These are phyloP conservation scores for Epinotia ramella DNA, from an alignment of 2,888 invertebrate species.

Conservation along the genomic window DNA sequence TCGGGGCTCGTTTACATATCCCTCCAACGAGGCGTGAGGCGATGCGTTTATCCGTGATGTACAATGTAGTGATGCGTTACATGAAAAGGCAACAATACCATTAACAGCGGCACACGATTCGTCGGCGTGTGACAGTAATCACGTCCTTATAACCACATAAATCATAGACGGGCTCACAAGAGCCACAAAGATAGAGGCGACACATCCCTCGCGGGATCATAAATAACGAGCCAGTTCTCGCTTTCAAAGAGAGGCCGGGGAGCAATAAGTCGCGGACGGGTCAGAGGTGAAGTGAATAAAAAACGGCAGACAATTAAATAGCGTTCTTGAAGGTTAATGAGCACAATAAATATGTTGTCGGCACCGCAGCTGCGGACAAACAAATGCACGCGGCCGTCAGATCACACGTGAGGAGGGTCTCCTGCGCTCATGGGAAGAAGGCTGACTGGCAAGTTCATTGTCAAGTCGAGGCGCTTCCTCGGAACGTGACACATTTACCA, in stretches of 20 bases:
- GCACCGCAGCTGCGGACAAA: conserved; percentile 84
- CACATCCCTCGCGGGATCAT: conserved; percentile 78
- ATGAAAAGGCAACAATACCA: conserved; percentile 43
- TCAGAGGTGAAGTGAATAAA: conserved; percentile 85
- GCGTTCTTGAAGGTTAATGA: conserved; percentile 86
- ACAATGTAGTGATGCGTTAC: conserved; percentile 33
- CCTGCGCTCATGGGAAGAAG: conserved; percentile 57
- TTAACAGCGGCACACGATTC: conserved; percentile 56
- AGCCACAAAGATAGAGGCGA: conserved; percentile 82
- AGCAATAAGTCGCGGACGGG: conserved; percentile 83
- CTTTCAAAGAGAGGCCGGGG: conserved; percentile 82
- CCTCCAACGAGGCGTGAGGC: conserved; percentile 43
- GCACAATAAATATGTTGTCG: conserved; percentile 86
- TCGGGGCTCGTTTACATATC: conserved; percentile 45
- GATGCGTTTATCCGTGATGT: conserved; percentile 26
- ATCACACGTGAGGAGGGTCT: conserved; percentile 78
- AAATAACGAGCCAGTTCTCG: conserved; percentile 82
- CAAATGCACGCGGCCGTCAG: conserved; percentile 71
- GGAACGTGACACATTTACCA: conserved; percentile 68
- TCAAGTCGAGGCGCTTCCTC: conserved; percentile 65
- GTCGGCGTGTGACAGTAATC: conserved; percentile 72
- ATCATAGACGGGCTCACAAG: conserved; percentile 79
- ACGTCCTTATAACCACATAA: conserved; percentile 79
- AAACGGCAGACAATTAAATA: conserved; percentile 86
- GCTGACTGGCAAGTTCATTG: conserved; percentile 78